Base-by-base conservation (phyloP, 2,888 invertebrate genomes). In the Drosophila antonietae region DNA sequence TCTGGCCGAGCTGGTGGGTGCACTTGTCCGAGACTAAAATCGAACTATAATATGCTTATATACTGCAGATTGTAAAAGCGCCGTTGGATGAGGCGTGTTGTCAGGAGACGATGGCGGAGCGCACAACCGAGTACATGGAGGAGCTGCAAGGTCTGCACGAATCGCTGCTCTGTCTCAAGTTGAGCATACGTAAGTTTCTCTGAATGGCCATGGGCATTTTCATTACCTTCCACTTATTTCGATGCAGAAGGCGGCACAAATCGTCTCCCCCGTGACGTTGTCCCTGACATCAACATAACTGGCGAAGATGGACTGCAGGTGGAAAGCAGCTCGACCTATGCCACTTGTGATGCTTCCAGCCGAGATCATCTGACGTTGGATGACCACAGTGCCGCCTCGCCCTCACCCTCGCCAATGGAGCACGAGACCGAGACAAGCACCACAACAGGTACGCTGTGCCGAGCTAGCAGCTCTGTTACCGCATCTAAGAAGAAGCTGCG, bases 211-310 rank as follows among this genome's bases (percentile, higher is more conserved):
- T 15, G 14, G 0, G 5, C 8, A 18, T 23, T 28, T 1, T 2
- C 2, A n/a, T 7, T 2, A 39, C 8, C 8, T 31, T 39, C 9
- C 5, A 33, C 12, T 75, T n/a, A 12, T 55, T 39, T 12, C 15
- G 0, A 3, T 75, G 1, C 69, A 92, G 92, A 92, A 80, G 88
- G 88, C 8, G 84, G 86, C 0, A 62, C 73, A 7, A 89, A 85
- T 59, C 86, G 87, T 1, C 83, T 73, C 62, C 82, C 82, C 0
- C 80, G 73, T 7, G 89, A 91, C 33, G 75, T 88, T 20, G 88
- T 93, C 31, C 93, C 93, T 3, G 91, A 92, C 58, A 93, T 93
- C 12, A 92, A 89, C 65, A 90, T 93, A 10, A 92, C 91, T 8
- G 71, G 84, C 49, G 93, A 91, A 44, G 93, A 93, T 41, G 87